Percentiles rank a stretch among this genome's conserved stretches.
Evolutionary conservation across 2,888 invertebrate genomes (phyloP).

Genomic region (Melipona beecheii): DNA sequence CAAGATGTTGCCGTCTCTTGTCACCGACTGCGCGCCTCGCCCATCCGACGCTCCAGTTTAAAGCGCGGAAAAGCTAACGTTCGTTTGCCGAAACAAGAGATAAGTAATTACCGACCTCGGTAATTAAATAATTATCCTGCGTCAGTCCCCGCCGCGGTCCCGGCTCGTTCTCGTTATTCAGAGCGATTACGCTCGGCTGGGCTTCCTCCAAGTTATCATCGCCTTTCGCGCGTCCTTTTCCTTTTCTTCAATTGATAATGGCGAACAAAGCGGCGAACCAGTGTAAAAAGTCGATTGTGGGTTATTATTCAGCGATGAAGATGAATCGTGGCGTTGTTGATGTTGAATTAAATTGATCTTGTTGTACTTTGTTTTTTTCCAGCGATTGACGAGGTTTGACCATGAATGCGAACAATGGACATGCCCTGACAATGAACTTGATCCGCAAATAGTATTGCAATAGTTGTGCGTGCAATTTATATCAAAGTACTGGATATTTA

Average conservation of each 20-base stretch:
- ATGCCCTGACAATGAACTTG: too few relatives aligned
- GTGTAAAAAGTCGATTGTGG: neutral
- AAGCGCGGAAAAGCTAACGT: constrained; percentile 65
- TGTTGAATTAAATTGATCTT: neutral
- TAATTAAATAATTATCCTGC: constrained; percentile 78
- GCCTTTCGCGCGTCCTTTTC: neutral
- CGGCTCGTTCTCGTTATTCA: constrained; percentile 59
- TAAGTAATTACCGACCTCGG: constrained; percentile 81
- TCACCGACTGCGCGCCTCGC: constrained; percentile 3
- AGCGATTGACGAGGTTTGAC: neutral
- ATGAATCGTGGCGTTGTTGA: neutral
- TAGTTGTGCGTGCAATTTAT: too few relatives aligned
- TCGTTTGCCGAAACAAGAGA: constrained; percentile 71
- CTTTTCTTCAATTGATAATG: neutral
- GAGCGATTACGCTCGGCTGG: constrained; percentile 50
- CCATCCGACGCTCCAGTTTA: constrained; percentile 48
- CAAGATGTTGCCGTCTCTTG: constrained; percentile 77
- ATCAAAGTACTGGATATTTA: too few relatives aligned
- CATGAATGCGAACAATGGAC: neutral
- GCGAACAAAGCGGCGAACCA: neutral
- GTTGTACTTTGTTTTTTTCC: neutral
- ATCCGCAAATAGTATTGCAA: too few relatives aligned
- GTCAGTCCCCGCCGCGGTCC: constrained; percentile 36
- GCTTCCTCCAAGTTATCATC: neutral
- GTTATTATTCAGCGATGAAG: neutral